Base-by-base conservation (phyloP, 2,888 invertebrate genomes). In the Sinopyrophorus schimmeli region DNA sequence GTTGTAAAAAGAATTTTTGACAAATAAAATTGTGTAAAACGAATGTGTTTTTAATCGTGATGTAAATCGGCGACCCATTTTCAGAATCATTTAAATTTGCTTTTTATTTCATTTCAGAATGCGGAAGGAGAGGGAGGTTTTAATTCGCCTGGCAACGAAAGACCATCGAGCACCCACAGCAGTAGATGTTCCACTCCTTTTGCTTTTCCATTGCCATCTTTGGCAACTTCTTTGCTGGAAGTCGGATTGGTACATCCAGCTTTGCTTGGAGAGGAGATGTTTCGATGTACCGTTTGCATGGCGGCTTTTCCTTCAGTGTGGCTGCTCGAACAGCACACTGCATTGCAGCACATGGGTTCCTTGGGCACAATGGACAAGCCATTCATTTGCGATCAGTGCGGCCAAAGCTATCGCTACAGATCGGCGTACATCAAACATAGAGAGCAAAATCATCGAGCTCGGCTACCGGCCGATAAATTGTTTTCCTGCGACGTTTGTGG, bases 401-500 rank as follows among this genome's bases (percentile, higher is more conserved):
- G 92, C 3, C 92, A 92, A 67, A 89, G 90, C 65, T 92, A 92
- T 75, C 82, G 66, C 59, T 92, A 92, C 72, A 80, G 91, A 49
- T 92, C 91, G 24, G 91, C 92, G 20, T 87, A 86, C 70, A 84
- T 86, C 32, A 86, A 86, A 67, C 92, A 92, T 69, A 83, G 91
- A 39, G 92, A 92, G 69, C 92, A 92, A 69, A 92, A 92, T 69
- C 92, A 92, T 68, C 83, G 91, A 11, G 91, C 92, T 2, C 79
- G 91, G 10, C 77, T 92, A 28, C 92, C 92, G 1, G 92, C 92
- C 15, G 92, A 92, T 71, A 92, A 92, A 71, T 80, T 92, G 10
- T 92, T 92, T 74, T 91, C 91, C 11, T 92, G 92, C 68, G 92
- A 92, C 67, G 90, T 92, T 2, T 92, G 92, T 71, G 92, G 92